A percentile compares a stretch with the other conserved stretches of the same genome.
These are phyloP conservation scores for Mormyrus iriodes DNA, from an alignment of 2,113 vertebrate genomes.

Conservation along the genomic window DNA sequence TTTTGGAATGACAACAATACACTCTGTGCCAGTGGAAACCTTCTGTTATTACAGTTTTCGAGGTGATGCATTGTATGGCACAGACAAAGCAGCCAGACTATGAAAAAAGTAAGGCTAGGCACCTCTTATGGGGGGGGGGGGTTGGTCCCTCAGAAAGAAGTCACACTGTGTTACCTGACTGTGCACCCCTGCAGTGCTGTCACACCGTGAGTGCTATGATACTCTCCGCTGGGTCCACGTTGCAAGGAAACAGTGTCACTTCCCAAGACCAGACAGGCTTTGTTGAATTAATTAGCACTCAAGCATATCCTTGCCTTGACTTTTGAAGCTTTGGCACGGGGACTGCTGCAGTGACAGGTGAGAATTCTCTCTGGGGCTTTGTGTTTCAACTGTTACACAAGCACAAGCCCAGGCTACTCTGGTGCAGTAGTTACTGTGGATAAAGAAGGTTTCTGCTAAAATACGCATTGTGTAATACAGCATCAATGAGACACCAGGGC, in stretches of 20 bases:
- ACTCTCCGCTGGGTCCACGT: neutral
- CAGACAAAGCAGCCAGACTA: slow-evolving; percentile 17
- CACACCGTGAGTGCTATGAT: slow-evolving; percentile 11
- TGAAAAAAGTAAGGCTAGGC: slow-evolving; percentile 18
- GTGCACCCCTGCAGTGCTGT: slow-evolving; percentile 24
- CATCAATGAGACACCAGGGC: neutral
- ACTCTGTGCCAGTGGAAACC: neutral
- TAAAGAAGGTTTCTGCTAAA: neutral
- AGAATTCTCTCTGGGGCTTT: neutral
- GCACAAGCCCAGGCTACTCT: neutral
- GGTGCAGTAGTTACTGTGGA: neutral
- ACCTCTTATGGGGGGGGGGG: neutral
- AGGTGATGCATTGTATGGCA: slow-evolving; percentile 37
- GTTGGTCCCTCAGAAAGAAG: slow-evolving; percentile 7
- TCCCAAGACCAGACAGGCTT: slow-evolving; percentile 8
- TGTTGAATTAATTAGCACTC: slow-evolving; percentile 25
- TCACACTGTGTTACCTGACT: slow-evolving; percentile 32
- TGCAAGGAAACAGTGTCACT: slow-evolving; percentile 13
- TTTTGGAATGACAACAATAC: neutral
- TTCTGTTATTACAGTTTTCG: slow-evolving; percentile 28
- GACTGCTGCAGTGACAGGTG: neutral
- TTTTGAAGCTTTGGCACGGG: neutral
- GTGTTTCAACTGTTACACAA: neutral
- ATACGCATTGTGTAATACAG: neutral
- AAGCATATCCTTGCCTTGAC: neutral